Base-by-base conservation (phyloP, 1,140 invertebrate genomes). In the Drosophila kanapiae region DNA sequence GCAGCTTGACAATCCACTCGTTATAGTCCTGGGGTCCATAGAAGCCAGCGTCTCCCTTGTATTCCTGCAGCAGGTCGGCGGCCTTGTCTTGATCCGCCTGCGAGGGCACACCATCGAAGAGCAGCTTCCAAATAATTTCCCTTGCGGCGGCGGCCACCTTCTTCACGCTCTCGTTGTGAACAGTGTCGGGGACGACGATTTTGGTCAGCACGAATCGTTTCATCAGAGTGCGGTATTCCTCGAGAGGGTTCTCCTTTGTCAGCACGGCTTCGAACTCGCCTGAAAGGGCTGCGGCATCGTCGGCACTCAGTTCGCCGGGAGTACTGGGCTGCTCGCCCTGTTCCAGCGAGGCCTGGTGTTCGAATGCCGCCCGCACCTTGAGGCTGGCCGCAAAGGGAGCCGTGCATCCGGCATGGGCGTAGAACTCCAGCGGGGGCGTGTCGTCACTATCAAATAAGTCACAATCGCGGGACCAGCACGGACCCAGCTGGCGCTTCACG, bases 381-480 rank as follows among this genome's bases (percentile, higher is more conserved):
- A 90, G 16, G 56, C 84, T 90, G 43, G 80, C 80, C 1, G 87
- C 80, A 61, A 91, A 91, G 0, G 87, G 87, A 1, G 91, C 91
- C 7, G 75, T 65, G 43, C 91, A 92, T 3, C 84, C 91, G 18
- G 79, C 91, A 35, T 80, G 71, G 16, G 82, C 82, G 51, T 92
- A 92, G 45, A 92, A 92, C 37, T 88, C 82, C 37, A 82, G 14
- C 3, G 86, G 78, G 0, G 80, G 75, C 40, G 77, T 80, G 13
- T 92, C 87, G 3, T 78, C 71, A 9, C 65, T 33, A 31, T 92
- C 91, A 43, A 91, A 91, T 3, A 76, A 58, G 72, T 92, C 91
- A 7, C 82, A 90, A 33, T 92, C 91, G 1, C 80, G 78, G 0
- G 84, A 84, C 84, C 87, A 92, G 40, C 91, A 91, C 0, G 88